A percentile compares a stretch with the other conserved stretches of the same genome.
These are phyloP conservation scores for Xerus inauris DNA, from an alignment of 2,113 vertebrate genomes.

Conservation along the genomic window DNA sequence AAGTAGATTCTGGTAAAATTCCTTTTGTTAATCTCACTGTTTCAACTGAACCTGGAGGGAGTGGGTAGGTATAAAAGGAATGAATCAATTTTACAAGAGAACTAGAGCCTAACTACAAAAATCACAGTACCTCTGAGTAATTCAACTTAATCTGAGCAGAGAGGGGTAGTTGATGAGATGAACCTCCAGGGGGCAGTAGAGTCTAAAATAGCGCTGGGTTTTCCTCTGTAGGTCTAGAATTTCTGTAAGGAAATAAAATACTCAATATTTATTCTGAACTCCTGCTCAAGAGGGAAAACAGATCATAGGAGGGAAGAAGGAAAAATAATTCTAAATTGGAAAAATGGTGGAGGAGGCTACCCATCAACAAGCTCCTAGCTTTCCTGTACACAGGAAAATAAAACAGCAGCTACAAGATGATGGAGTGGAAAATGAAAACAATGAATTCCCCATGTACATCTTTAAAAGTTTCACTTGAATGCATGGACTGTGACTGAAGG, in stretches of 20 bases:
- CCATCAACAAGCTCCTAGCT: background rate
- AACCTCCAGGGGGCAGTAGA: background rate
- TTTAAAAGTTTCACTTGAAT: background rate
- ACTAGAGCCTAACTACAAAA: background rate
- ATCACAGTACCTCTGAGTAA: background rate
- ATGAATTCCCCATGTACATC: background rate
- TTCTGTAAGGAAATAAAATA: background rate
- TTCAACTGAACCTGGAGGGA: background rate
- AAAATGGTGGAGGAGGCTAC: background rate
- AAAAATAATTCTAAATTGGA: background rate
- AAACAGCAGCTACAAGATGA: background rate
- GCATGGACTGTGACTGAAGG: background rate
- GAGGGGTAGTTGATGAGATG: background rate
- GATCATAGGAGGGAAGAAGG: background rate
- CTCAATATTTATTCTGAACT: background rate
- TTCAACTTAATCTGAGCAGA: background rate
- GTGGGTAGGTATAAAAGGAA: background rate
- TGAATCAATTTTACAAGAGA: background rate
- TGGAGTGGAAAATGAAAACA: background rate
- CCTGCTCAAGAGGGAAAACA: background rate
- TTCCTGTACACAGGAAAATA: background rate
- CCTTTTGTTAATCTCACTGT: background rate
- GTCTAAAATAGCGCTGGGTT: background rate
- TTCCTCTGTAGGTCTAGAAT: background rate
- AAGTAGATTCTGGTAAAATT: background rate